phyloP scores from a whole-genome alignment of 2,888 invertebrate species.

The Lomographa bimaculata region DNA sequence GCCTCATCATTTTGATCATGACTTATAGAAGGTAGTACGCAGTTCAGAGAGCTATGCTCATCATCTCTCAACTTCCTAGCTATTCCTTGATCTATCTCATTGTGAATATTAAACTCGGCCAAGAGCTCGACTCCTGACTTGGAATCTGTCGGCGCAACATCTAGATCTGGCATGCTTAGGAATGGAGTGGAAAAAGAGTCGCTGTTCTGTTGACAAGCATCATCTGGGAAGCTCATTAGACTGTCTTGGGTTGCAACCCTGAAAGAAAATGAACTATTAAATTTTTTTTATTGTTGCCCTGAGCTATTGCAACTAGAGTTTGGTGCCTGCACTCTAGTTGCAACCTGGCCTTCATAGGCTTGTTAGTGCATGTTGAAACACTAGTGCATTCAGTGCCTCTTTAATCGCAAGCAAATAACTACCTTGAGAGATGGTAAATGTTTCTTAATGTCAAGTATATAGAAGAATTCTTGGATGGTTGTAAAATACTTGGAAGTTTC shows the following conservation, averaged over 20 bases:
- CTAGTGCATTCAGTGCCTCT: no score
- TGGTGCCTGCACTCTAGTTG: no score
- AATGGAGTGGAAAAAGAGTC: constrained; percentile 60
- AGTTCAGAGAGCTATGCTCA: constrained; percentile 63
- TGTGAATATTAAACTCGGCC: constrained; percentile 67
- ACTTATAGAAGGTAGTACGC: constrained; percentile 72
- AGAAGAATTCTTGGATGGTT: no score
- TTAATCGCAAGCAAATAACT: no score
- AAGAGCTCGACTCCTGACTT: constrained; percentile 59
- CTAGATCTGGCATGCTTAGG: constrained; percentile 71
- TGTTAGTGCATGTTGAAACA: no score
- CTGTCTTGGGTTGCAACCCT: constrained; percentile 54
- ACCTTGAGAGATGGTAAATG: no score
- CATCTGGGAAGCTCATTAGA: constrained; percentile 57
- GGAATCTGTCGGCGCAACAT: constrained; percentile 48
- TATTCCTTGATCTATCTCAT: constrained; percentile 58
- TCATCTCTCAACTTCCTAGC: constrained; percentile 47
- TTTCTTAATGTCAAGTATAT: no score
- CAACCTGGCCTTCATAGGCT: no score
- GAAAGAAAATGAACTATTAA: constrained; percentile 32
- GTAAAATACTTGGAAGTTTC: no score
- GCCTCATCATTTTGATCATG: constrained; percentile 65
- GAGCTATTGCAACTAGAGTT: no score
- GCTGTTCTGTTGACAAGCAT: constrained; percentile 52
- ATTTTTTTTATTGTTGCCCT: no score